Base-by-base conservation (phyloP, 2,113 vertebrate genomes). In the Pyxicephalus adspersus region DNA sequence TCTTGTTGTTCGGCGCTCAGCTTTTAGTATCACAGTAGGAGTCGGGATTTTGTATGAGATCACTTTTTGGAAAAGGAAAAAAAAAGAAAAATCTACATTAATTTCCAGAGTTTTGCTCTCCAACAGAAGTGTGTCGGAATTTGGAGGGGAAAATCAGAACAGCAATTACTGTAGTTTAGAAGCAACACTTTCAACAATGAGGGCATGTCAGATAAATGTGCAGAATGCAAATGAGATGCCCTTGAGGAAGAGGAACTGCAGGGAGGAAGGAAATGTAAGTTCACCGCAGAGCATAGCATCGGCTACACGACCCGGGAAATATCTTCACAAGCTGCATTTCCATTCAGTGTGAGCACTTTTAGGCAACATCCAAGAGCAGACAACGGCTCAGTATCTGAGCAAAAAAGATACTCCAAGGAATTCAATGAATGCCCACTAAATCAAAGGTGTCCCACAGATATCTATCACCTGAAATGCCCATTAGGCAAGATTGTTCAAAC, bases 1-100 rank as follows among this genome's bases (percentile, higher is more conserved):
- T 76, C 84, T 70, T 66, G 67, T 64, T 84, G 4, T 57, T 13
- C 34, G 55, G 86, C 83, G 50, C 50, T 75, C 80, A 77, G 82
- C 76, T 83, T 84, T 87, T 83, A 73, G 84, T 80, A 67, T 84
- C 81, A 18, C 25, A 0, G 0, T 3, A 71, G 23, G 75, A 20
- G 81, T 26, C 0, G 0, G 19, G 71, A 68, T 11, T 28, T 15
- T 79, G 29, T 66, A 57, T 45, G 70, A 28, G 19, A 34, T 29
- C 25, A 6, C 4, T 1, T 0, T 60, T 84, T 51, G n/a, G 34
- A 52, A 52, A 70, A n/a, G n/a, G n/a, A n/a, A 20, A 67, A 68
- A 52, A 25, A 13, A 3, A 9, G 3, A 20, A 51, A 55, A 64
- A 22, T 28, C 64, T 23, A 38, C 17, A 65, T 81, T 74, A 26